Conservation (phyloP, 2,113 vertebrate species). For the Cariama cristata region DNA sequence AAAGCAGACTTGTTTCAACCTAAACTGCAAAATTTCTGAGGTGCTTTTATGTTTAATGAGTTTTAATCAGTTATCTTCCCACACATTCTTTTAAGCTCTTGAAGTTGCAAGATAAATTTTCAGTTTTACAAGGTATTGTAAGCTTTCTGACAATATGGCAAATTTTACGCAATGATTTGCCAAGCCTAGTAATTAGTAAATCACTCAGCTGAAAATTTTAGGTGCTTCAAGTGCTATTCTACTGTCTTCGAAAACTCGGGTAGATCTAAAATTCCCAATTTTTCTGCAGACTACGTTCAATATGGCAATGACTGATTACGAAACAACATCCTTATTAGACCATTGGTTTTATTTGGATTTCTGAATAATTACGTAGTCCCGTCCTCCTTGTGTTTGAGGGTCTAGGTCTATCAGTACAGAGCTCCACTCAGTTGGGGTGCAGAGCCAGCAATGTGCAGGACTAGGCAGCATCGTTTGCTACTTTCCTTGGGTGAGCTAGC, state of each 20-base stretch:
- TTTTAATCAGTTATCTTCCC: background rate
- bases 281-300: background rate
- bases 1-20: background rate
- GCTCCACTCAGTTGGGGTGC: background rate
- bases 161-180: background rate
- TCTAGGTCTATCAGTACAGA: background rate
- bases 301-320: background rate
- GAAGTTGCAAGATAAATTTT: background rate
- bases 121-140: background rate
- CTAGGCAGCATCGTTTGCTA: background rate
- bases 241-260: background rate
- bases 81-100: background rate
- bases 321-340: background rate
- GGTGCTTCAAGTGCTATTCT: background rate
- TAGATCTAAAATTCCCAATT: background rate
- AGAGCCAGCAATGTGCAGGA: background rate
- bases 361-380: background rate
- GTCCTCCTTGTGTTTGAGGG: background rate
- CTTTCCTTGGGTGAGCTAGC: background rate
- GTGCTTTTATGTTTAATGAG: background rate
- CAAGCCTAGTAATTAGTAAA: background rate
- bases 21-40: background rate
- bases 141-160: background rate
- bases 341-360: background rate
- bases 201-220: background rate